Evolutionary conservation across 1,140 invertebrate genomes (phyloP).

Genomic region (Conus ventricosus): DNA sequence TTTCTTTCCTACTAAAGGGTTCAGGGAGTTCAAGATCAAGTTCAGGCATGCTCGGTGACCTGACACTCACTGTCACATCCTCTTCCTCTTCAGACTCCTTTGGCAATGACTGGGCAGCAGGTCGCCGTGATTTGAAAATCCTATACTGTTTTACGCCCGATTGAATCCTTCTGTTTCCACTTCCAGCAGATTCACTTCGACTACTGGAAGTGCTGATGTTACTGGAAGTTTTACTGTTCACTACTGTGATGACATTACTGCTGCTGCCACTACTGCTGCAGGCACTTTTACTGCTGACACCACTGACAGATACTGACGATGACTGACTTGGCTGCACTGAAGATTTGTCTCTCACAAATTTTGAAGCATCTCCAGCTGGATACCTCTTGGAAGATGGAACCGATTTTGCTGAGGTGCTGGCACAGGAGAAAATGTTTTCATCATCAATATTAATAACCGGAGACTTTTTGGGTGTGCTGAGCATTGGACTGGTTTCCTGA

Average conservation of each 20-base stretch:
- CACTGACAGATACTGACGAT: neutral
- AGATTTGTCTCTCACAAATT: neutral
- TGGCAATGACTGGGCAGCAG: constrained; percentile 33
- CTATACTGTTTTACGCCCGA: constrained; percentile 37
- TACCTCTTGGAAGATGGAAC: neutral
- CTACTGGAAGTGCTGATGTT: neutral
- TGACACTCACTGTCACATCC: neutral
- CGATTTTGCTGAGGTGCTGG: neutral
- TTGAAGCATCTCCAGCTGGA: neutral
- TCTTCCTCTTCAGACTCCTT: constrained; percentile 38
- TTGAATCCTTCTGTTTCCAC: constrained; percentile 1
- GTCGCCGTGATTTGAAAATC: constrained; percentile 50
- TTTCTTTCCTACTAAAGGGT: neutral
- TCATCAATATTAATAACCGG: constrained; percentile 1
- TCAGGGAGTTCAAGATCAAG: constrained; percentile 17
- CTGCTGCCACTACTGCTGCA: neutral
- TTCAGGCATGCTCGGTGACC: constrained; percentile 25
- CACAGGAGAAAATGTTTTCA: neutral
- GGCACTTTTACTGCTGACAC: neutral
- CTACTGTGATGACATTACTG: neutral
- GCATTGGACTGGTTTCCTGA: neutral
- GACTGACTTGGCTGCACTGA: neutral
- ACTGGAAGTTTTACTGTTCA: neutral
- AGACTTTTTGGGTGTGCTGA: constrained; percentile 15
- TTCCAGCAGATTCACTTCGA: neutral